Conservation (phyloP, 2,113 vertebrate genomes). For the Etia nguti region DNA sequence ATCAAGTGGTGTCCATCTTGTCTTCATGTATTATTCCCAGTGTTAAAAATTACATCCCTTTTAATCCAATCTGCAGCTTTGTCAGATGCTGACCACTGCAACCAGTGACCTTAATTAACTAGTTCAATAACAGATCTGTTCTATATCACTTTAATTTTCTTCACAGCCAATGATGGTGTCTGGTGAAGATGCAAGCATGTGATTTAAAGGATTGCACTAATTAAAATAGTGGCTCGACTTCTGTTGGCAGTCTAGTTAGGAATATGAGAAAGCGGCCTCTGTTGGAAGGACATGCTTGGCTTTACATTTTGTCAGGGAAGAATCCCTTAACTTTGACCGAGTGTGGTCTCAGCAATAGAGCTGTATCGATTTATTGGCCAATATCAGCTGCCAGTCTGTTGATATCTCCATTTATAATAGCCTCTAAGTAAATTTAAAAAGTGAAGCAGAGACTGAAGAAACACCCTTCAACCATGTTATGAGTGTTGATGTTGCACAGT, state of each 20-base stretch:
- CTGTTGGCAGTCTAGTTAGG: slow-evolving; percentile 26
- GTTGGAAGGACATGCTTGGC: neutral
- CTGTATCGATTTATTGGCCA: neutral
- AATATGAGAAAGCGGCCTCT: neutral
- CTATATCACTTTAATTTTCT: slow-evolving; percentile 64
- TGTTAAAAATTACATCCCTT: slow-evolving; percentile 45
- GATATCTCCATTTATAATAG: neutral
- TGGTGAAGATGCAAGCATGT: slow-evolving; percentile 9
- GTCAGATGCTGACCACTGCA: slow-evolving; percentile 41
- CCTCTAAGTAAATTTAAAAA: neutral
- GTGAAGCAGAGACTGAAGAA: neutral
- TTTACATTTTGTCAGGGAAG: neutral
- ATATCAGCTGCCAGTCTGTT: neutral
- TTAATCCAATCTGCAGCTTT: slow-evolving; percentile 50
- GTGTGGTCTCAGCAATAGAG: neutral
- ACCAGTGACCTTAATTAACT: slow-evolving; percentile 58
- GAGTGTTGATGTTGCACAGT: neutral
- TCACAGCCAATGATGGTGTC: slow-evolving; percentile 34
- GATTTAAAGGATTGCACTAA: slow-evolving; percentile 62
- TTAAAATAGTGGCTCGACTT: slow-evolving; percentile 44
- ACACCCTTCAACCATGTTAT: neutral
- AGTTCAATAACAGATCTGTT: slow-evolving; percentile 66
- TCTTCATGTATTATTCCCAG: slow-evolving; percentile 32
- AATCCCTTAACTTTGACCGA: neutral
- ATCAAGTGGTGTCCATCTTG: slow-evolving; percentile 50